Evolutionary conservation across 2,113 vertebrate genomes (phyloP).

Genomic region (Bos javanicus): DNA sequence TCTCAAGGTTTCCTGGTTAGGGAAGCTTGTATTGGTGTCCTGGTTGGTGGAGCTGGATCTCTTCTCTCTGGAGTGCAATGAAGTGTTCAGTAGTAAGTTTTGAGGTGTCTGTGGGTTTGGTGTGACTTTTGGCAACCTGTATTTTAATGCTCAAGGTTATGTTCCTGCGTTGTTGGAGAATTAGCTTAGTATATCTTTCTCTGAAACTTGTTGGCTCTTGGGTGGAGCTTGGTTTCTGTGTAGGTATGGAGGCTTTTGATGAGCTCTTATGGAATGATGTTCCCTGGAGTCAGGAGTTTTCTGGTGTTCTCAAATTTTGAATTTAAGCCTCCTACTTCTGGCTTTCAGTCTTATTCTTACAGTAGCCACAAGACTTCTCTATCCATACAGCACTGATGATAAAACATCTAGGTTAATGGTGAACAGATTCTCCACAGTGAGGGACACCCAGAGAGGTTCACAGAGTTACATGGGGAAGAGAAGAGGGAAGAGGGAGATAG

Average conservation of each 20-base stretch:
- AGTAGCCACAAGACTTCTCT: neutral
- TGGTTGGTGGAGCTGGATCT: neutral
- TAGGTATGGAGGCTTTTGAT: neutral
- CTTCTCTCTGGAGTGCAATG: neutral
- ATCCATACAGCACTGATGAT: neutral
- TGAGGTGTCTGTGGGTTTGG: neutral
- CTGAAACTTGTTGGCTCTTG: neutral
- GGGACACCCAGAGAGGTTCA: neutral
- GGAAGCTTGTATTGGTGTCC: neutral
- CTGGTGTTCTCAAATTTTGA: neutral
- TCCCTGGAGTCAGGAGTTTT: neutral
- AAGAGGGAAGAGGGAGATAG: neutral
- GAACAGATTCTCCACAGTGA: neutral
- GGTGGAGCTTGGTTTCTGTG: neutral
- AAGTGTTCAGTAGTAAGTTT: neutral
- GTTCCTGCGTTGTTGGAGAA: neutral
- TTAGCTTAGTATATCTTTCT: neutral
- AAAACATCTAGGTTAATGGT: neutral
- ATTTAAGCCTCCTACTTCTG: neutral
- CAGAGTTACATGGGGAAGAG: neutral
- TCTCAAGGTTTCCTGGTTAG: neutral
- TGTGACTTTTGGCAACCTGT: neutral
- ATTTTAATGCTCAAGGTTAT: neutral
- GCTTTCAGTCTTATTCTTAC: neutral
- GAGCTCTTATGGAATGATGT: neutral